phyloP scores from a whole-genome alignment of 2,113 vertebrate species.

The Ammodytes dubius region DNA sequence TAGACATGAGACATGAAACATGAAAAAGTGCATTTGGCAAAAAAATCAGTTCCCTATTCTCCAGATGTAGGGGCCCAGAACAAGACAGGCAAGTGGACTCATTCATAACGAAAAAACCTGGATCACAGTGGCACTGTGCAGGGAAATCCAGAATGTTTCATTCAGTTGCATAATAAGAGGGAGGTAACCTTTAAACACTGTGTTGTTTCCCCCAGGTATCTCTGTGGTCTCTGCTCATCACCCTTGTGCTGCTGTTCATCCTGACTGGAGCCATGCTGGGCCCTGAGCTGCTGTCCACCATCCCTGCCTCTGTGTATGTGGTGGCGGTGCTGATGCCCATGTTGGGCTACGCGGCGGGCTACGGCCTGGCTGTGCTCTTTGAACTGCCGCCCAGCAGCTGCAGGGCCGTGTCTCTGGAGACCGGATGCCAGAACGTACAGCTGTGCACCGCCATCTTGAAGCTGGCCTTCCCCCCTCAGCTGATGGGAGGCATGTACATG shows the following conservation, averaged over 20 bases:
- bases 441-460: constrained; percentile 98
- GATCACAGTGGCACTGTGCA: too few relatives aligned
- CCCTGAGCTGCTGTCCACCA: constrained; percentile 91
- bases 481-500: constrained; percentile 97
- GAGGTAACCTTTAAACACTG: neutral
- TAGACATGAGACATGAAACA: too few relatives aligned
- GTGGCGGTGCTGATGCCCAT: constrained; percentile 95
- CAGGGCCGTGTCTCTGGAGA: constrained; percentile 94
- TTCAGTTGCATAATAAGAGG: too few relatives aligned
- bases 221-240: constrained; percentile 94
- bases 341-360: constrained; percentile 92
- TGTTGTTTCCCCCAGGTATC: constrained; percentile 88
- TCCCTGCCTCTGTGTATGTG: constrained; percentile 91
- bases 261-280: constrained; percentile 96
- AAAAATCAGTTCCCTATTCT: too few relatives aligned
- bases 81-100: too few relatives aligned
- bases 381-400: constrained; percentile 91
- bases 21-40: too few relatives aligned
- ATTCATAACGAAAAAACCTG: too few relatives aligned
- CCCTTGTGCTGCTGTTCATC: constrained; percentile 94
- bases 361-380: constrained; percentile 91
- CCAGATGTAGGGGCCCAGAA: too few relatives aligned
- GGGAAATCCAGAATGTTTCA: too few relatives aligned
- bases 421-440: constrained; percentile 97
- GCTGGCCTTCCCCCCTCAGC: constrained; percentile 92